Base-by-base conservation (phyloP, 2,888 invertebrate species). In the Drosophila barbarae region DNA sequence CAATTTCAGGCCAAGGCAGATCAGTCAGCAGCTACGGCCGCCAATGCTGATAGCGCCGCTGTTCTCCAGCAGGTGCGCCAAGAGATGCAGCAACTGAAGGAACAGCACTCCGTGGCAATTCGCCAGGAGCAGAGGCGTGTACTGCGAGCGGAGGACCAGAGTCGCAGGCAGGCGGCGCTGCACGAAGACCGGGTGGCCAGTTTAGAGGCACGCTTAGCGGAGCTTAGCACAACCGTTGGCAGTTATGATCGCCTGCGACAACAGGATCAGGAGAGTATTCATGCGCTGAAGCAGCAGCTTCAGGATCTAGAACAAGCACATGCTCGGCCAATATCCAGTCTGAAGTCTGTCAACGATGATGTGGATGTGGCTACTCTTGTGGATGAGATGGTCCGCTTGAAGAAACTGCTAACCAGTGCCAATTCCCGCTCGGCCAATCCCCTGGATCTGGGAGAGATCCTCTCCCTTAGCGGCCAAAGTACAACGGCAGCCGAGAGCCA, bases 151-250 rank as follows among this genome's bases (percentile, higher is more conserved):
- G 95, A 96, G 80, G 93, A 94, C 63, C 92, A 93, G 18, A 93
- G 94, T 0, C 91, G 92, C 51, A 91, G 92, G 71, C 90, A 93
- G 36, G 93, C 93, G 63, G 92, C 92, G 0, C 90, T 93, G 3
- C 94, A 95, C 74, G 96, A 96, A 86, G 93, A 94, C 58, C 90
- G 95, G 65, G 95, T 96, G 1, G 93, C 93, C 0, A 91, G 93
- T 50, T 90, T 96, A 52, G 96, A 96, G 88, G 91, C 92, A 5
- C 92, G 93, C 70, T 88, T 96, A 18, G 94, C 95, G 0, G 96
- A 96, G 84, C 89, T 96, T 30, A 95, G 95, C 0, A 92, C 93
- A 57, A 94, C 93, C 0, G 93, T 96, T 4, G 96, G 95, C 0
- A 92, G 92, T 67, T 95, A 95, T 80, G 95, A 96, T 85, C 90